These are phyloP conservation scores for Pseudopipra pipra DNA, from an alignment of 2,113 vertebrate genomes.

Conservation along the genomic window DNA sequence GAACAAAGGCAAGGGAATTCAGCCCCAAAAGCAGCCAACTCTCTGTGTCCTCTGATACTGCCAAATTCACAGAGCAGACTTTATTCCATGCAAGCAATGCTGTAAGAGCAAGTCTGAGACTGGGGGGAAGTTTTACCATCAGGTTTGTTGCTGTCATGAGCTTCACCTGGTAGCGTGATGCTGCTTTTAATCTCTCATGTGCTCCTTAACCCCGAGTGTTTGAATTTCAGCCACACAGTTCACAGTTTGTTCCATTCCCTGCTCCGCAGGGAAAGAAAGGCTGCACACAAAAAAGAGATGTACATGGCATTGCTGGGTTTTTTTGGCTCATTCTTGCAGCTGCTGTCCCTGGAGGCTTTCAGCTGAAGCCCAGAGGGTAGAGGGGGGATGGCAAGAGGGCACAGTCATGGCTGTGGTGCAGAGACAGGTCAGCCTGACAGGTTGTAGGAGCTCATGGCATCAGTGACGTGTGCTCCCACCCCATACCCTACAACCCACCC, in stretches of 20 bases:
- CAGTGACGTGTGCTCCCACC: fast-evolving
- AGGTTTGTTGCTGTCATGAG: background rate
- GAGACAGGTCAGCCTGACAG: background rate
- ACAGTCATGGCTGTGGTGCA: background rate
- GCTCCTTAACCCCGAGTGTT: fast-evolving
- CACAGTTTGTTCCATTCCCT: background rate
- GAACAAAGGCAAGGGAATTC: background rate
- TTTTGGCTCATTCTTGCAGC: background rate
- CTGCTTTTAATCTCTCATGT: background rate
- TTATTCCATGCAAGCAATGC: background rate
- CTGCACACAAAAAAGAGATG: background rate
- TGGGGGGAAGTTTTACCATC: background rate
- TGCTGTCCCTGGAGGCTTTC: background rate
- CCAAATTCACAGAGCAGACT: background rate
- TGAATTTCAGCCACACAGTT: background rate
- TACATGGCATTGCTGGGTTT: fast-evolving
- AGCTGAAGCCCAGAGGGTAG: background rate
- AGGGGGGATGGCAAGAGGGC: fast-evolving
- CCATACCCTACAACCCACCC: fast-evolving
- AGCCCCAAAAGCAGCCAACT: background rate
- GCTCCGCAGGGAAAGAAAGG: background rate
- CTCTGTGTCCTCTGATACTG: fast-evolving
- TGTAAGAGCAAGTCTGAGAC: background rate
- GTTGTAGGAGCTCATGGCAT: background rate
- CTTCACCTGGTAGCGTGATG: fast-evolving